These are phyloP conservation scores for Phymastichus coffea DNA, from an alignment of 1,140 invertebrate species.

Conservation along the genomic window DNA sequence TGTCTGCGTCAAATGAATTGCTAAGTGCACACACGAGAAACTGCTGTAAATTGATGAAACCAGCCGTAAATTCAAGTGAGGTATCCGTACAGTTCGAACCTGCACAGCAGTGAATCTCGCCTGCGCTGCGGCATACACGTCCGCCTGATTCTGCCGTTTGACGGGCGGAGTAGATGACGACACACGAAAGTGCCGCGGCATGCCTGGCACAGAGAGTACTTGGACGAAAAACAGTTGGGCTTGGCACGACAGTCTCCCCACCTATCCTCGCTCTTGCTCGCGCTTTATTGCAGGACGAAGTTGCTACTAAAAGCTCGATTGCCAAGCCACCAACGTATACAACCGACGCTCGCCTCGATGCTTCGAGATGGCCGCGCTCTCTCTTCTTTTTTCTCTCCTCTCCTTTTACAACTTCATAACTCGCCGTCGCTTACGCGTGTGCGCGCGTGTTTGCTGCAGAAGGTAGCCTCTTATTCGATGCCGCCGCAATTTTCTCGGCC, in stretches of 20 bases:
- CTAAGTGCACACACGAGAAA: too few relatives aligned
- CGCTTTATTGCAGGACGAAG: conserved; percentile 27
- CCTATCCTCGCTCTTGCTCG: not conserved
- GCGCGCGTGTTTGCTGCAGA: not conserved
- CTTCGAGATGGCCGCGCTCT: not conserved
- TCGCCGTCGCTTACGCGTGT: conserved; percentile 5
- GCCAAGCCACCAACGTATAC: conserved; percentile 1
- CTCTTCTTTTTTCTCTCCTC: not conserved
- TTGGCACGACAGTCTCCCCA: conserved; percentile 42
- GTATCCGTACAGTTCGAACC: too few relatives aligned
- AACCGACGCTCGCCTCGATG: conserved; percentile 9
- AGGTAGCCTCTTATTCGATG: too few relatives aligned
- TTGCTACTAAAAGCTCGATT: conserved; percentile 28
- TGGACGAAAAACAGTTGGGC: conserved; percentile 46
- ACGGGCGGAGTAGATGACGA: conserved; percentile 31
- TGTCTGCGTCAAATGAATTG: too few relatives aligned
- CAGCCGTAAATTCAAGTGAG: not conserved
- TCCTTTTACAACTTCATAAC: conserved; percentile 29
- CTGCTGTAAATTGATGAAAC: conserved; percentile 6
- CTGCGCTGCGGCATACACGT: too few relatives aligned
- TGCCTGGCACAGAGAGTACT: conserved; percentile 48
- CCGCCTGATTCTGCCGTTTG: not conserved
- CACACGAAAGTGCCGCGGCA: conserved; percentile 37
- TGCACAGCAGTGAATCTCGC: too few relatives aligned
- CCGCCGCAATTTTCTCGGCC: conserved; percentile 20